phyloP scores from a whole-genome alignment of 1,140 invertebrate species.

The Bombus huntii region DNA sequence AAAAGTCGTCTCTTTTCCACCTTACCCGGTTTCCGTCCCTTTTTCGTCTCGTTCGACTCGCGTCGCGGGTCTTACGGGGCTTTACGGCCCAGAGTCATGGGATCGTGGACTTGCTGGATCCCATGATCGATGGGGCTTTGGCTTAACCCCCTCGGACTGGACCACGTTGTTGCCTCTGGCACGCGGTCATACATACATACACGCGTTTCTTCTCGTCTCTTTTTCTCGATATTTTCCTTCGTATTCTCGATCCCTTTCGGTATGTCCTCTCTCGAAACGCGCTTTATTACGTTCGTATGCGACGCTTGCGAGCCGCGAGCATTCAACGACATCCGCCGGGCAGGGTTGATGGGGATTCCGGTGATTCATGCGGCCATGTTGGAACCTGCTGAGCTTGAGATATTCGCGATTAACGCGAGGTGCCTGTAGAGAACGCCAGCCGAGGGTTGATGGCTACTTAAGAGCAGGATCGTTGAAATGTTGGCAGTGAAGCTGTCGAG shows the following conservation, averaged over 20 bases:
- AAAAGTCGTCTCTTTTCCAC: background rate
- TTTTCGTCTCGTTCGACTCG: slow-evolving; percentile 24
- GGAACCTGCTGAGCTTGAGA: slow-evolving; percentile 30
- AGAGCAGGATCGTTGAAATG: background rate
- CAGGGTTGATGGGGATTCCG: slow-evolving; percentile 8
- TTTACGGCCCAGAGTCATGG: slow-evolving; percentile 67
- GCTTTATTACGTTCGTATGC: slow-evolving; percentile 1
- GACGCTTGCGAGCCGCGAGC: background rate
- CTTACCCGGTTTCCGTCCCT: background rate
- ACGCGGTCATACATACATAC: slow-evolving; percentile 42
- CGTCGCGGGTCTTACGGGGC: slow-evolving; percentile 57
- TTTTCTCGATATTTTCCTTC: slow-evolving; percentile 3
- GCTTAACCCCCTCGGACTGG: slow-evolving; percentile 68
- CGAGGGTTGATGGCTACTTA: background rate
- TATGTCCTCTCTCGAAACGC: background rate
- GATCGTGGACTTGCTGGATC: slow-evolving; percentile 68
- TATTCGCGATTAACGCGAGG: slow-evolving; percentile 32
- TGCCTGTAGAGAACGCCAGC: background rate
- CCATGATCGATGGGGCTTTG: slow-evolving; percentile 74
- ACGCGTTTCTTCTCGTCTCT: slow-evolving; percentile 24
- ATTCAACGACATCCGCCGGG: background rate
- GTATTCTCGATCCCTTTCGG: slow-evolving; percentile 3
- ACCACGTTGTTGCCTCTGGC: slow-evolving; percentile 56
- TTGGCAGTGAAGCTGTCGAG: background rate
- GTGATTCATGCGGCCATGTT: slow-evolving; percentile 46